Evolutionary conservation across 2,113 vertebrate species (phyloP).

Genomic region (Phoxinus phoxinus): DNA sequence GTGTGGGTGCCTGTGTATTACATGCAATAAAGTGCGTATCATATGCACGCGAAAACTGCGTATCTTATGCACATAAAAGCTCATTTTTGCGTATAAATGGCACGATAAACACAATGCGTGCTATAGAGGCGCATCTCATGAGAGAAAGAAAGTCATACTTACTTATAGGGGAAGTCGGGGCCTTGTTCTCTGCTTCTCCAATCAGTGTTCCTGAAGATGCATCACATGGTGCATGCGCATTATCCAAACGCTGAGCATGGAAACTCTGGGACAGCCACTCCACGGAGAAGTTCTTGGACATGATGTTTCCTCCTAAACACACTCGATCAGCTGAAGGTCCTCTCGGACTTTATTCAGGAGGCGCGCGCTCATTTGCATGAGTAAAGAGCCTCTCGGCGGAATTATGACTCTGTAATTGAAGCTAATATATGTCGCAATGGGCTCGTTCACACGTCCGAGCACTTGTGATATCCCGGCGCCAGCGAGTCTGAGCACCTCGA

Average conservation of each 20-base stretch:
- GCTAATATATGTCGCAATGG: constrained; percentile 71
- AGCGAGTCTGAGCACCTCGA: constrained; percentile 70
- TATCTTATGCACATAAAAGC: no score
- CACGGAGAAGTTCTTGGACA: constrained; percentile 69
- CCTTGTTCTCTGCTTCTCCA: background rate
- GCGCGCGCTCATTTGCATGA: constrained; percentile 72
- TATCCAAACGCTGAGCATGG: constrained; percentile 31
- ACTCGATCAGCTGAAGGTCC: background rate
- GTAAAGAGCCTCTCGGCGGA: constrained; percentile 69
- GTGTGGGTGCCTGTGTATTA: no score
- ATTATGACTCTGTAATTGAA: constrained; percentile 76
- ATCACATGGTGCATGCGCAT: no score
- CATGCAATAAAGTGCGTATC: no score
- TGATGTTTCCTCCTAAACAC: constrained; percentile 39
- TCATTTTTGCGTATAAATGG: no score
- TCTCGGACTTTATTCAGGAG: constrained; percentile 60
- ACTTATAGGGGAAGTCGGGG: constrained; percentile 66
- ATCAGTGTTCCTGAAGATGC: background rate
- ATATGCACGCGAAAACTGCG: no score
- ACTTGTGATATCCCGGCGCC: constrained; percentile 69
- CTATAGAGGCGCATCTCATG: no score
- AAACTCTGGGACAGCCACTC: constrained; percentile 73
- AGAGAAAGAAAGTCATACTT: constrained; percentile 44
- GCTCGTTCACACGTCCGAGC: constrained; percentile 69
- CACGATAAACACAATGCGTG: no score